These are phyloP conservation scores for Cynopterus sphinx DNA, from an alignment of 2,797 vertebrate genomes.

Conservation along the genomic window DNA sequence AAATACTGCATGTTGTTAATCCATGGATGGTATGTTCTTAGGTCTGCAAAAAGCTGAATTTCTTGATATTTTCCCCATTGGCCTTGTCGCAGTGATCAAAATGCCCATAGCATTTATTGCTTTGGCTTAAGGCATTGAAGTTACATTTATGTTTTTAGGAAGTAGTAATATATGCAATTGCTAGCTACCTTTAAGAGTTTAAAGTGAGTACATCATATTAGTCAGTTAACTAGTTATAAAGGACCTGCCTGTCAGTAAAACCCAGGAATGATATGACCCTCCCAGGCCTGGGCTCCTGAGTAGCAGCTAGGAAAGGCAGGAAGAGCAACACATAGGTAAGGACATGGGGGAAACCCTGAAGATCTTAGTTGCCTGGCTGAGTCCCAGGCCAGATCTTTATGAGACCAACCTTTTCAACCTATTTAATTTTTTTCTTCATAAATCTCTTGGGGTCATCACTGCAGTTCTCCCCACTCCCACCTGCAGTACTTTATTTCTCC, in stretches of 20 bases:
- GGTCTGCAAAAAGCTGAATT: background rate
- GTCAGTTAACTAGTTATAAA: slow-evolving; percentile 1
- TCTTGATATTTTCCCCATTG: background rate
- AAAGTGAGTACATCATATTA: background rate
- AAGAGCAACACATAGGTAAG: background rate
- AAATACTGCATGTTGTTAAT: background rate
- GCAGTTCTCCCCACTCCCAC: background rate
- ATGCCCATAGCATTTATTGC: background rate
- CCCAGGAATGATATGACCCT: background rate
- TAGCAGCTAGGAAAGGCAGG: background rate
- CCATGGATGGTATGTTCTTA: background rate
- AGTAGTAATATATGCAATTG: background rate
- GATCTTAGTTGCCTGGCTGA: background rate
- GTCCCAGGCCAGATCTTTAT: background rate
- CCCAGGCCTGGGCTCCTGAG: background rate
- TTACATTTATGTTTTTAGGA: slow-evolving; percentile 2
- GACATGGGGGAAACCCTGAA: background rate
- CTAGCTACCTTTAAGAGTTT: background rate
- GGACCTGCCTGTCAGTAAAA: background rate
- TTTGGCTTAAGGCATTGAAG: background rate
- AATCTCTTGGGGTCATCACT: background rate
- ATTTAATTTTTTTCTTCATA: background rate
- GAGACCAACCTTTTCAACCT: background rate
- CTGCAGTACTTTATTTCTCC: background rate
- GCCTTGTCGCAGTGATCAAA: background rate